A percentile compares a stretch with the other conserved stretches of the same genome.
These are phyloP conservation scores for Cyrtodaria siliqua DNA, from an alignment of 2,888 invertebrate species.

Conservation along the genomic window DNA sequence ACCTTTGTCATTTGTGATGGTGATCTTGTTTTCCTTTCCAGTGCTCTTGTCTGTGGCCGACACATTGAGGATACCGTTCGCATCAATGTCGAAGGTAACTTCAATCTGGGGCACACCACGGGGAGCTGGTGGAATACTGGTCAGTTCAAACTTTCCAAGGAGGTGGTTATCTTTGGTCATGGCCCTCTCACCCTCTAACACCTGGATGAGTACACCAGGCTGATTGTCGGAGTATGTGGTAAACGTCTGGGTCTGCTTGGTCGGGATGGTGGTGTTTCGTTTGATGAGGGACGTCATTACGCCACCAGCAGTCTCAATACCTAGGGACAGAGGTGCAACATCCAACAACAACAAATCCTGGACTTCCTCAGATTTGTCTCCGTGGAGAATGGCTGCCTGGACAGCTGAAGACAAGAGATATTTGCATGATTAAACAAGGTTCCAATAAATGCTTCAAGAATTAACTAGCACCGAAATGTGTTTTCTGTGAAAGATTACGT, in stretches of 20 bases:
- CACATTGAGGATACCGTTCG: slow-evolving; percentile 97
- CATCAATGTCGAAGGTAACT: slow-evolving; percentile 88
- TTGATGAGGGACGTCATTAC: slow-evolving; percentile 99
- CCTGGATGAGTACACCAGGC: slow-evolving; percentile 89
- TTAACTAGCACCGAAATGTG: no score
- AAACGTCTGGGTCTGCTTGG: slow-evolving; percentile 98
- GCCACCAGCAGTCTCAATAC: slow-evolving; percentile 96
- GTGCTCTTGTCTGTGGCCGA: slow-evolving; percentile 94
- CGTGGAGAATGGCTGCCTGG: slow-evolving; percentile 92
- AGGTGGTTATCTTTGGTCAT: slow-evolving; percentile 89
- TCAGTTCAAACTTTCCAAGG: slow-evolving; percentile 98
- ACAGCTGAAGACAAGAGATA: slow-evolving; percentile 89
- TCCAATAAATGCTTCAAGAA: not conserved
- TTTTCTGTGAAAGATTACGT: no score
- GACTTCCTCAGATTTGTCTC: slow-evolving; percentile 86
- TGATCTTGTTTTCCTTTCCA: slow-evolving; percentile 87
- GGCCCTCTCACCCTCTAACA: slow-evolving; percentile 86
- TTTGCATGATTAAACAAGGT: not conserved
- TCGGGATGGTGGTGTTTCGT: slow-evolving; percentile 98
- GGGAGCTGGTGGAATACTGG: slow-evolving; percentile 97
- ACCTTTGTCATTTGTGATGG: slow-evolving; percentile 92
- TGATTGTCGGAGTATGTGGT: slow-evolving; percentile 99
- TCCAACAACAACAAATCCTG: slow-evolving; percentile 86
- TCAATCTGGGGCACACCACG: slow-evolving; percentile 93
- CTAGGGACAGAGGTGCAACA: slow-evolving; percentile 90